phyloP scores from a whole-genome alignment of 2,113 vertebrate species.

The Oryzias melastigma region DNA sequence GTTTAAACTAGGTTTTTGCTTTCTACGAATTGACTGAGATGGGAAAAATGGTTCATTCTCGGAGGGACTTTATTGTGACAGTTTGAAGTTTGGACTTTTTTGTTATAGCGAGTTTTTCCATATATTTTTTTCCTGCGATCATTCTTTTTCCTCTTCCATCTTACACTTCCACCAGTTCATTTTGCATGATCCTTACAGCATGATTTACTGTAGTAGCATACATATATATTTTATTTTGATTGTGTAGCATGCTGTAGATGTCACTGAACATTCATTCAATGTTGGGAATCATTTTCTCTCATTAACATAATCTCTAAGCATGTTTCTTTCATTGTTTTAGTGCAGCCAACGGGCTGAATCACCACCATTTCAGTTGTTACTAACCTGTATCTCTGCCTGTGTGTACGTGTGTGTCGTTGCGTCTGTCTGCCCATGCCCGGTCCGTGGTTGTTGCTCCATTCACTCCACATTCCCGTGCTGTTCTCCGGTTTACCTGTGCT shows the following conservation, averaged over 20 bases:
- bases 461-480: conserved; percentile 52
- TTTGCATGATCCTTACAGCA: conserved; percentile 21
- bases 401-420: conserved; percentile 30
- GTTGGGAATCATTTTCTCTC: conserved; percentile 11
- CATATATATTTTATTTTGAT: background rate
- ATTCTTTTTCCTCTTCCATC: background rate
- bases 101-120: background rate
- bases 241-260: conserved; percentile 18
- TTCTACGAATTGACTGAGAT: too few relatives aligned
- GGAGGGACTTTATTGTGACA: background rate
- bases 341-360: conserved; percentile 47
- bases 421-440: conserved; percentile 34
- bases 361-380: conserved; percentile 46
- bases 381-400: conserved; percentile 59
- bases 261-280: background rate
- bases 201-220: conserved; percentile 4
- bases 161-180: conserved; percentile 13
- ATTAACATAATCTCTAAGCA: conserved; percentile 26
- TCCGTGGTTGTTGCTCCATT: conserved; percentile 47
- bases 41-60: too few relatives aligned
- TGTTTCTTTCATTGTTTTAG: conserved; percentile 25
- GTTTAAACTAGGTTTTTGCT: too few relatives aligned
- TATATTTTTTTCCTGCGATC: conserved; percentile 6
- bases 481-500: conserved; percentile 75
- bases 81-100: background rate